Evolutionary conservation across 2,113 vertebrate species (phyloP).

Genomic region (Nansenia antarctica): DNA sequence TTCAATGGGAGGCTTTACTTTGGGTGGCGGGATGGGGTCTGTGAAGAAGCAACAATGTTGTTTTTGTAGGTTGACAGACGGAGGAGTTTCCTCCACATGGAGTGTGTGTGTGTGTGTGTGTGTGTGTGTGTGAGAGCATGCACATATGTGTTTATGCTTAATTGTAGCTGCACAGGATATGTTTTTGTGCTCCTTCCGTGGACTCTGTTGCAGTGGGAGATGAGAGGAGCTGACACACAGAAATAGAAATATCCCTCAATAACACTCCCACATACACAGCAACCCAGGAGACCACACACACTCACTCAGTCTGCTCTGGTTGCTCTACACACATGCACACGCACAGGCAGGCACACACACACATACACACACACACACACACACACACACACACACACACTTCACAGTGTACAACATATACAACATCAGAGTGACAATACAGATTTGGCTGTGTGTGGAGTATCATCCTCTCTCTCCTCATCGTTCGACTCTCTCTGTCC

Average conservation of each 20-base stretch:
- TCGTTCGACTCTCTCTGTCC: too few relatives aligned
- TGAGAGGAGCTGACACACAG: conserved; percentile 68
- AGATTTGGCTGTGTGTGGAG: neutral
- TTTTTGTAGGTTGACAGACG: neutral
- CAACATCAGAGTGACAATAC: conserved; percentile 27
- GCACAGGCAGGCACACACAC: conserved; percentile 1
- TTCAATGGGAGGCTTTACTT: neutral
- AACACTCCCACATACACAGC: conserved; percentile 61
- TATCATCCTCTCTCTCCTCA: too few relatives aligned
- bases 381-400: conserved; percentile 12
- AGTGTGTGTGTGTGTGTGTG: conserved; percentile 20
- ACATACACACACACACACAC: conserved; percentile 16
- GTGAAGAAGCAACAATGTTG: neutral
- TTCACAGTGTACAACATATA: too few relatives aligned
- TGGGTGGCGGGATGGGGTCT: neutral
- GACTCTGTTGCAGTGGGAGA: conserved; percentile 62
- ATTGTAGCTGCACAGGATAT: conserved; percentile 53
- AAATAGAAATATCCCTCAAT: conserved; percentile 75
- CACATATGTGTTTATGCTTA: conserved; percentile 31
- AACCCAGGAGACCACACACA: conserved; percentile 50
- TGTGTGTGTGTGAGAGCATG: conserved; percentile 29
- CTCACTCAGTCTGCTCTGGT: too few relatives aligned
- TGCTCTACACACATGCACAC: neutral
- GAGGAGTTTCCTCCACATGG: conserved; percentile 1
- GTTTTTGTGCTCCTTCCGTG: conserved; percentile 60